A percentile compares a stretch with the other conserved stretches of the same genome.
These are phyloP conservation scores for Rhinatrema bivittatum DNA, from an alignment of 2,797 vertebrate genomes.

Conservation along the genomic window DNA sequence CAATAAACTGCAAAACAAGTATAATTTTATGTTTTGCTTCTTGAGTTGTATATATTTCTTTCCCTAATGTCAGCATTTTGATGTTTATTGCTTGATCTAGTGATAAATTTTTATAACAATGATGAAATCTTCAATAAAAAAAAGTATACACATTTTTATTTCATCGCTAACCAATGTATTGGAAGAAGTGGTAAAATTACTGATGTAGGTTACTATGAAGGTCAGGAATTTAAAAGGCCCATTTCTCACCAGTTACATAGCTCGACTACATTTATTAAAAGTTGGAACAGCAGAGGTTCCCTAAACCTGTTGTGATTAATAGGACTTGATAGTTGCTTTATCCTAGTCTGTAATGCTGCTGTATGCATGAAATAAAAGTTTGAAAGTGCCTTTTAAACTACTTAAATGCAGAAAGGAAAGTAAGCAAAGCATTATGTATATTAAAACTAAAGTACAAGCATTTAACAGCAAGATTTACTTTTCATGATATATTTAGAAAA, in stretches of 20 bases:
- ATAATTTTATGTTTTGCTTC: background rate
- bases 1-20: background rate
- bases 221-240: conserved; percentile 5
- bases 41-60: conserved; percentile 7
- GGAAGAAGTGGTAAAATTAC: conserved; percentile 13
- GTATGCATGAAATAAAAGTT: background rate
- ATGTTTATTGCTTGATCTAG: conserved; percentile 18
- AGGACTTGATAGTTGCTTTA: background rate
- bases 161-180: conserved; percentile 25
- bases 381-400: background rate
- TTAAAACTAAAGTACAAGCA: too few species aligned
- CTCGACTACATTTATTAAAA: conserved; percentile 1
- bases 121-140: conserved; percentile 26
- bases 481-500: too few species aligned
- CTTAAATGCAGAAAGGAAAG: background rate
- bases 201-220: conserved; percentile 14
- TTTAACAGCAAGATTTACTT: too few species aligned
- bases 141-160: conserved; percentile 39
- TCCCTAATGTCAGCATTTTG: conserved; percentile 3
- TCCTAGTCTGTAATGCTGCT: background rate
- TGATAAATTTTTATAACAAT: conserved; percentile 32
- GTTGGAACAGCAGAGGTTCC: background rate
- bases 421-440: too few species aligned
- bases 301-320: background rate
- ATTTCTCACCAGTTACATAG: background rate